Percentiles rank a stretch among this genome's conserved stretches.
Conservation (phyloP, 2,888 invertebrate species). For the Xanthia icteritia region DNA sequence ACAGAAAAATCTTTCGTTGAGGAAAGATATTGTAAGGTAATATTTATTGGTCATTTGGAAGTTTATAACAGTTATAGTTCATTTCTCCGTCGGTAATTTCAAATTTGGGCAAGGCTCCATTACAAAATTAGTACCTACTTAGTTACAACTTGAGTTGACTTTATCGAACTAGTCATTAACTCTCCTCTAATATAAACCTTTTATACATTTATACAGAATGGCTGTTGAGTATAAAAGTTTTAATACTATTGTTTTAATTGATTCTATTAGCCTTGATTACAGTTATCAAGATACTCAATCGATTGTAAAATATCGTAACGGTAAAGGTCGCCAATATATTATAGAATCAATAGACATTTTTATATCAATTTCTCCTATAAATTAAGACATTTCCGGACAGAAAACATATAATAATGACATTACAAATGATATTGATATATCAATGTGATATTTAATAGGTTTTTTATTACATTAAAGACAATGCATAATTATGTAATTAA, state of each 20-base stretch:
- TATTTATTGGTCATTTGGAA: too few species aligned
- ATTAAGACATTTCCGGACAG: slow-evolving; percentile 30
- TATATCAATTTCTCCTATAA: slow-evolving; percentile 50
- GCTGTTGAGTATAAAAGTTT: background rate
- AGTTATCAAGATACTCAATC: slow-evolving; percentile 10
- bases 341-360: slow-evolving; percentile 20
- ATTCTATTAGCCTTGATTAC: slow-evolving; percentile 2
- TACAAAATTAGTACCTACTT: background rate
- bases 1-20: background rate
- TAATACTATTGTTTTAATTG: background rate
- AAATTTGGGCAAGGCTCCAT: background rate
- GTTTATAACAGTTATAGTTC: too few species aligned
- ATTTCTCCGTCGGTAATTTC: background rate
- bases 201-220: background rate
- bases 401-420: slow-evolving; percentile 34
- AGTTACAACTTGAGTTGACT: background rate
- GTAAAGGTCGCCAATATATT: slow-evolving; percentile 27
- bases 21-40: too few species aligned
- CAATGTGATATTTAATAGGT: slow-evolving; percentile 20
- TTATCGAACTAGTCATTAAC: background rate
- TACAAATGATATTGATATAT: slow-evolving; percentile 37
- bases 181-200: background rate
- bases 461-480: slow-evolving; percentile 30
- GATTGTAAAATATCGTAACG: slow-evolving; percentile 3
- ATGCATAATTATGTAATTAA: slow-evolving; percentile 24